Percentiles rank a stretch among this genome's conserved stretches.
Evolutionary conservation across 2,888 invertebrate species (phyloP).

Genomic region (Phengaris alcon): DNA sequence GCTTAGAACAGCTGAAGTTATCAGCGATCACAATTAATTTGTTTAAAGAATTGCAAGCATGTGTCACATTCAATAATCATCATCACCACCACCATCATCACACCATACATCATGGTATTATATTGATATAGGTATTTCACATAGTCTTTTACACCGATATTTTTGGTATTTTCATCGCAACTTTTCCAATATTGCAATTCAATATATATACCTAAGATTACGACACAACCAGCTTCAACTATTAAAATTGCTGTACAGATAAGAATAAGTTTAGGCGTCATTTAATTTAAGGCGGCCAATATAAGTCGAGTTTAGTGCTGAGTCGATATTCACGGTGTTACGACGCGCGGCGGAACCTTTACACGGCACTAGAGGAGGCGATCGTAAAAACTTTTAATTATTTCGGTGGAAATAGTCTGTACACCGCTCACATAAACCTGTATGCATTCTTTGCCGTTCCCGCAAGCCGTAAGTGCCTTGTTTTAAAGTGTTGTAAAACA

Average conservation of each 20-base stretch:
- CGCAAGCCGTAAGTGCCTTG: constrained; percentile 68
- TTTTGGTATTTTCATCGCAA: too few species aligned
- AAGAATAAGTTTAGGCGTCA: constrained; percentile 29
- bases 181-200: too few species aligned
- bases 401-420: constrained; percentile 63
- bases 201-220: neutral
- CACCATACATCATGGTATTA: too few species aligned
- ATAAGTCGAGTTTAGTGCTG: constrained; percentile 43
- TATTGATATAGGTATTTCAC: too few species aligned
- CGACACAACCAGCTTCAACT: neutral
- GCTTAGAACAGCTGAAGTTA: too few species aligned
- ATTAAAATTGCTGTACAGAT: neutral
- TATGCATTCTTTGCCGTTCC: constrained; percentile 60
- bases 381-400: constrained; percentile 77
- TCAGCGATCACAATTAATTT: too few species aligned
- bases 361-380: constrained; percentile 55
- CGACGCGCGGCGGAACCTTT: constrained; percentile 54
- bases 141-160: too few species aligned
- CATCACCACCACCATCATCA: too few species aligned
- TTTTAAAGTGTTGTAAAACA: constrained; percentile 77
- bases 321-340: constrained; percentile 51
- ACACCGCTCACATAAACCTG: constrained; percentile 69
- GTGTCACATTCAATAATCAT: too few species aligned
- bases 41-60: too few species aligned
- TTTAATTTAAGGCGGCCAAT: constrained; percentile 44